phyloP scores from a whole-genome alignment of 2,113 vertebrate species.

The cat (Felis catus) region DNA sequence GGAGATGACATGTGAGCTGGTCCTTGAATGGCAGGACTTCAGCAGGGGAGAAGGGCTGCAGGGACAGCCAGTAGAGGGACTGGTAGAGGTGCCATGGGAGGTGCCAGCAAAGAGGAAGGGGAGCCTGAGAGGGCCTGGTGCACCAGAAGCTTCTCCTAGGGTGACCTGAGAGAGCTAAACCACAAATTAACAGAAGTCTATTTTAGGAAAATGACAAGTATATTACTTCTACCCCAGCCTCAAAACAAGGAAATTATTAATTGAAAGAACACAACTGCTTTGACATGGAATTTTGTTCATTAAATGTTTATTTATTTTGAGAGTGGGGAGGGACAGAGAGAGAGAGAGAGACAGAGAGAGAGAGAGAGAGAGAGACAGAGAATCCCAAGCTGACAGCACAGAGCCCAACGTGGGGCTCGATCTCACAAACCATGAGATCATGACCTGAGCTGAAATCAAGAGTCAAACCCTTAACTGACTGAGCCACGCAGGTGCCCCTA shows the following conservation, averaged over 20 bases:
- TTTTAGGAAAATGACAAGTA: background rate
- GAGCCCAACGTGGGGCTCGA: background rate
- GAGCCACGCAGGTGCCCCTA: background rate
- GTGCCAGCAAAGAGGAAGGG: background rate
- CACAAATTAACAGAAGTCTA: background rate
- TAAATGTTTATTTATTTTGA: background rate
- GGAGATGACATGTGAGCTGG: background rate
- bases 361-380: background rate
- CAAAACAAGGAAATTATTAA: background rate
- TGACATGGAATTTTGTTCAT: background rate
- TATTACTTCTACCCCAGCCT: background rate
- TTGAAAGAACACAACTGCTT: background rate
- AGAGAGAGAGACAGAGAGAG: background rate
- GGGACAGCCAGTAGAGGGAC: background rate
- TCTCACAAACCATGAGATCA: background rate
- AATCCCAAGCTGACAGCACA: background rate
- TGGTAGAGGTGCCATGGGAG: background rate
- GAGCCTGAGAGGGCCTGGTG: background rate
- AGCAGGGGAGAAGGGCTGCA: background rate
- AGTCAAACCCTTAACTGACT: background rate
- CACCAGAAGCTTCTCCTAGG: background rate
- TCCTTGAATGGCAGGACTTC: background rate
- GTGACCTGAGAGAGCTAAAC: background rate
- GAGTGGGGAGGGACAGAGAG: background rate
- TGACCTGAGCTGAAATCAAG: background rate